Percentiles rank a stretch among this genome's conserved stretches.
These are phyloP conservation scores for Bugula neritina DNA, from an alignment of 2,888 invertebrate species.

Conservation along the genomic window DNA sequence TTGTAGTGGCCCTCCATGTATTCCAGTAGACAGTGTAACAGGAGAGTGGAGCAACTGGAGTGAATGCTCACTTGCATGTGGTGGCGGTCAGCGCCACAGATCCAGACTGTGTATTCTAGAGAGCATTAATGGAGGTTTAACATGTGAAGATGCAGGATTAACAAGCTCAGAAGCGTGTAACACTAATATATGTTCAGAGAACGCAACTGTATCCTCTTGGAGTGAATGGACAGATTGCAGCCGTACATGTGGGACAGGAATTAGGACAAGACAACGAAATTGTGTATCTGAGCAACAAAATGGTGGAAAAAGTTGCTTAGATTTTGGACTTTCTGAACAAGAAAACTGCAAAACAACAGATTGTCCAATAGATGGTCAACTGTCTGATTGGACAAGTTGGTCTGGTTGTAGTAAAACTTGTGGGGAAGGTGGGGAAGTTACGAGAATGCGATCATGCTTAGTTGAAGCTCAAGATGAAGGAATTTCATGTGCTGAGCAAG, in stretches of 20 bases:
- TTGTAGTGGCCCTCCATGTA: not conserved
- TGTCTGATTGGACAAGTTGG: slow-evolving; percentile 15
- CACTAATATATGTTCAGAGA: not conserved
- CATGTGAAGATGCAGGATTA: slow-evolving; percentile 1
- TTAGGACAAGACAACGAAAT: not conserved
- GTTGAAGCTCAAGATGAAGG: not conserved
- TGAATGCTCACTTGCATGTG: not conserved
- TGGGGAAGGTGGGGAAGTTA: not conserved
- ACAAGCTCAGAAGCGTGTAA: not conserved
- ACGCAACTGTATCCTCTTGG: not conserved
- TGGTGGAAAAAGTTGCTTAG: slow-evolving; percentile 6
- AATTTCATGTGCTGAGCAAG: not conserved
- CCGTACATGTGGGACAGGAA: not conserved
- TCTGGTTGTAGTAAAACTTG: not conserved
- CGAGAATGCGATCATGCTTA: not conserved
- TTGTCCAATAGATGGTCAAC: not conserved
- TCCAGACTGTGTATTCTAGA: not conserved
- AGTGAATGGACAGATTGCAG: not conserved
- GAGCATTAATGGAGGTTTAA: not conserved
- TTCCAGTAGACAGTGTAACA: not conserved
- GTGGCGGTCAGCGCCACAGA: not conserved
- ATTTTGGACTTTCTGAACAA: not conserved
- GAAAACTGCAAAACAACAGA: not conserved
- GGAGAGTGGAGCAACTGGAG: slow-evolving; percentile 12
- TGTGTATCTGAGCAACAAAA: not conserved